These are phyloP conservation scores for Oxygymnocypris stewartii DNA, from an alignment of 2,113 vertebrate species.

Conservation along the genomic window DNA sequence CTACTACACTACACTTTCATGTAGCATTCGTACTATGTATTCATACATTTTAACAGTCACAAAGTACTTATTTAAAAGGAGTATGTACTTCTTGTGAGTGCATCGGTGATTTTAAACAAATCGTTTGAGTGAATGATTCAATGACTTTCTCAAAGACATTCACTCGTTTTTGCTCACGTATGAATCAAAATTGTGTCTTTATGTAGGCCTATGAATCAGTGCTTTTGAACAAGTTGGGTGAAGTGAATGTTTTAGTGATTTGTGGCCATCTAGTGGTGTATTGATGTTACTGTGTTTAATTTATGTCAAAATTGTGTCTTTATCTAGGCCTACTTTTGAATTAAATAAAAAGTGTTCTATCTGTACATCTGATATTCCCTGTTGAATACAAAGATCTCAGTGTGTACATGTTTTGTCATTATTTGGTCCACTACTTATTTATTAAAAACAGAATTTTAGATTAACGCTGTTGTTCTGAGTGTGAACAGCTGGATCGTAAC, in stretches of 20 bases:
- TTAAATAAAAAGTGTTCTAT: neutral
- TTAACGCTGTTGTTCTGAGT: neutral
- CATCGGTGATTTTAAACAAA: neutral
- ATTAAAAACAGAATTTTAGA: neutral
- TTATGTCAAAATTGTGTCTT: neutral
- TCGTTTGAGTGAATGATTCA: neutral
- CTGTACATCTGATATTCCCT: neutral
- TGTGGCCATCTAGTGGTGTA: neutral
- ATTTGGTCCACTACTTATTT: neutral
- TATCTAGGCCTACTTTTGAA: neutral
- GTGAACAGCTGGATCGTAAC: neutral
- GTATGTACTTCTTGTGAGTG: neutral
- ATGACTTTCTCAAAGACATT: neutral
- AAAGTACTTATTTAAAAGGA: no score
- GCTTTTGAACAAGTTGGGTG: neutral
- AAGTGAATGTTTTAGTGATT: neutral
- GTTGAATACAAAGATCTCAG: neutral
- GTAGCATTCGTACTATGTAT: no score
- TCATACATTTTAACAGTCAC: no score
- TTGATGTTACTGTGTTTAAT: neutral
- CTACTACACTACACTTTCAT: no score
- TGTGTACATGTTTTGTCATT: neutral
- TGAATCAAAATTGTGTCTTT: neutral
- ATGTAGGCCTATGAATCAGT: no score
- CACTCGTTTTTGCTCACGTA: neutral